Base-by-base conservation (phyloP, 2,888 invertebrate genomes). In the Lasioglossum villosulum region DNA sequence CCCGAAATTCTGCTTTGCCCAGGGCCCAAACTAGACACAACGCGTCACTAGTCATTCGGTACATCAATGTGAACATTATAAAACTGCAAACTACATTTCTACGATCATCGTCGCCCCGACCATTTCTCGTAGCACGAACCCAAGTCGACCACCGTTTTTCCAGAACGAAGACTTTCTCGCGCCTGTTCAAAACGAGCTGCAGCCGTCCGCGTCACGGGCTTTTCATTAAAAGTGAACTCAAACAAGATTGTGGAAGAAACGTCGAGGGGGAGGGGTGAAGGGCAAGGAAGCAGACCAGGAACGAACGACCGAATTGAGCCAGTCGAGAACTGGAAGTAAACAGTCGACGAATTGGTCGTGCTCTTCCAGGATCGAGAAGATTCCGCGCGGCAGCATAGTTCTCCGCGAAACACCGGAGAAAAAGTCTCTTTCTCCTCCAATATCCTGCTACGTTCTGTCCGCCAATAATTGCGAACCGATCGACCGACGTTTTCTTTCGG, bases 181-280 rank as follows among this genome's bases (percentile, higher is more conserved):
- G 39, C 16, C 16, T 30, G 45, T 56, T 16, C 30, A 30, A 79
- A 79, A 27, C 10, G 48, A 78, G 59, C n/a, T 19, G 34, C 8
- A 45, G 37, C n/a, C 19, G 48, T 12, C 23, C 19, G 52, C 30
- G 42, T 30, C 16, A 30, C 30, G 63, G 30, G 70, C 68, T 74
- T 82, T 82, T 80, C 82, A 74, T 82, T 68, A 80, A 80, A 56
- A 30, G 16, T 56, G 68, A 80, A 68, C 68, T 66, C 79, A 79
- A 82, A 73, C 42, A 68, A 30, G 23, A 52, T 73, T 14, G 10
- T 42, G 45, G 63, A 27, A 59, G 74, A 71, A 82, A 52, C 52
- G 23, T 8, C 10, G 23, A 3, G 10, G 52, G 10, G 16, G 5
- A 0, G 8, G 5, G 48, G 6, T 8, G 37, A 5, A 1, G 34